Percentiles rank a stretch among this genome's conserved stretches.
Evolutionary conservation across 2,888 invertebrate genomes (phyloP).

Genomic region (Cylindroiulus punctatus): DNA sequence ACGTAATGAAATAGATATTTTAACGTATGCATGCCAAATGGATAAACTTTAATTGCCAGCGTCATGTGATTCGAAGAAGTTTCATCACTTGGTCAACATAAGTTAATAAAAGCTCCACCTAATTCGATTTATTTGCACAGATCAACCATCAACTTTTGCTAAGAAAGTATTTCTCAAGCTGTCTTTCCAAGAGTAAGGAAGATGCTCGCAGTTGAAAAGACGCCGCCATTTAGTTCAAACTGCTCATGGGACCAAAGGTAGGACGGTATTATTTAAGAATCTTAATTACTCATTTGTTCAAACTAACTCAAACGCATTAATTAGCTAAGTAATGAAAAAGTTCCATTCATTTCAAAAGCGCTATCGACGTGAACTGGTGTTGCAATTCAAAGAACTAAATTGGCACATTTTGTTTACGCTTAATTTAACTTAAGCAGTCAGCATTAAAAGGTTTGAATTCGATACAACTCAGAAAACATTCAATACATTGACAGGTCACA

Average conservation of each 20-base stretch:
- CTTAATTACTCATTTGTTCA: neutral
- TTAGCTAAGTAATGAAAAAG: neutral
- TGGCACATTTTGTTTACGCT: too few relatives aligned
- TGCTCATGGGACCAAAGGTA: constrained; percentile 20
- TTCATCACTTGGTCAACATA: neutral
- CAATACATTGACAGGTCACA: too few relatives aligned
- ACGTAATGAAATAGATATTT: neutral
- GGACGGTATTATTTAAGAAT: neutral
- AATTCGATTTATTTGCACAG: neutral
- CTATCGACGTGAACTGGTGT: neutral
- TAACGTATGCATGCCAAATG: neutral
- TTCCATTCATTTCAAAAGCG: neutral
- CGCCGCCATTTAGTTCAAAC: neutral
- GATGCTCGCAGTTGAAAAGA: neutral
- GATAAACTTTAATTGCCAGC: neutral
- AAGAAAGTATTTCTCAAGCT: neutral
- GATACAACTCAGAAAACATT: too few relatives aligned
- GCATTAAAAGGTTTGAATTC: too few relatives aligned
- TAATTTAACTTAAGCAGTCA: too few relatives aligned
- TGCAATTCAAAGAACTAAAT: too few relatives aligned
- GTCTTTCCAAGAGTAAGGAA: neutral
- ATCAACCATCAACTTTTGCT: neutral
- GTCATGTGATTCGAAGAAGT: constrained; percentile 12
- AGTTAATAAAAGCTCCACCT: neutral
- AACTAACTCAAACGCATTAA: neutral